Conservation (phyloP, 2,888 invertebrate genomes). For the Hirudinaria manillensis region DNA sequence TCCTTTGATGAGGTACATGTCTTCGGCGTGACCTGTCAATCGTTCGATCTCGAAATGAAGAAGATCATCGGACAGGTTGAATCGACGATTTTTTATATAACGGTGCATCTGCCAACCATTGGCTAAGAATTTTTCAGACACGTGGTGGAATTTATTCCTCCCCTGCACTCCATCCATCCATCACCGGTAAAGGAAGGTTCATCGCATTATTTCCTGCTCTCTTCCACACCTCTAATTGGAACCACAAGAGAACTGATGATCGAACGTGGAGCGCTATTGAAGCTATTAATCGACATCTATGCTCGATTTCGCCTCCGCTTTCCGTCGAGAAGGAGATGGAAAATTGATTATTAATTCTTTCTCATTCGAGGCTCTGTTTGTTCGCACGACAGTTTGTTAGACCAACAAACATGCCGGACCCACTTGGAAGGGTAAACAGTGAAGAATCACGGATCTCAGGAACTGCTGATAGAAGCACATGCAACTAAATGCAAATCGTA, state of each 20-base stretch:
- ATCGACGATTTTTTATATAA: neutral
- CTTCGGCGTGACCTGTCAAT: constrained; percentile 45
- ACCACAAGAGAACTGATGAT: neutral
- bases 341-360: no score
- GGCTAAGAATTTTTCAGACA: constrained; percentile 1
- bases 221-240: neutral
- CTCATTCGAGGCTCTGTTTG: neutral
- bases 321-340: no score
- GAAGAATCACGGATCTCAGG: no score
- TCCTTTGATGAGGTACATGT: constrained; percentile 81
- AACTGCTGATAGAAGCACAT: no score
- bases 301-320: no score
- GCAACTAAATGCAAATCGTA: no score
- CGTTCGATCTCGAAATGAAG: neutral
- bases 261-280: no score
- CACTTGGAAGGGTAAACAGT: neutral
- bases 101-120: neutral
- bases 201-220: neutral
- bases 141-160: constrained; percentile 4
- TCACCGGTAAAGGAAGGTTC: neutral
- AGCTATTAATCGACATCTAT: no score
- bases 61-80: neutral
- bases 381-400: constrained; percentile 12
- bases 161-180: constrained; percentile 2
- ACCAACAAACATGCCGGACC: neutral